Base-by-base conservation (phyloP, 2,888 invertebrate species). In the Baccha elongata region DNA sequence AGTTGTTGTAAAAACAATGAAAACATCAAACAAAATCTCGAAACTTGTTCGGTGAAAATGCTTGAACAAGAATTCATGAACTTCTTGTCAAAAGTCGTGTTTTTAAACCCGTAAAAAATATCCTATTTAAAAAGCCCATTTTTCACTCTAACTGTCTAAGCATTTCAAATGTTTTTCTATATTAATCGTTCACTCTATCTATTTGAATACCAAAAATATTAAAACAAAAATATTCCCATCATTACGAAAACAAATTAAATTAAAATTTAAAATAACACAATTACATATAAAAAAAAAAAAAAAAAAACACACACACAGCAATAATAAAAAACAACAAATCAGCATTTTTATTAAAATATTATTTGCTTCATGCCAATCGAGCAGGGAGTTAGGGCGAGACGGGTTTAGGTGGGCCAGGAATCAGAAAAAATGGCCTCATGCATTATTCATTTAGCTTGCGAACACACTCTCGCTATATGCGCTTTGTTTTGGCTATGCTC, bases 261-360 rank as follows among this genome's bases (percentile, higher is more conserved):
- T 84, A 76, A 84, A 79, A 60, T 79, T 84, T 84, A 84, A 79
- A 84, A 74, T 65, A 79, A 60, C 73, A 60, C 73, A 75, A 64
- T 69, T 69, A 79, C 32, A 42, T 44, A 68, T 67, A 58, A 44
- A 42, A 42, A 6, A 40, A 40, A 40, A 40, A 40, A 13, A n/a
- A 15, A 46, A 32, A 32, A 32, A 23, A 23, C 23, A 52, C 23
- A 5, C 42, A 19, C 8, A 8, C 55, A 48, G 6, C 55, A 50
- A 7, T 23, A 21, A 37, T 11, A 69, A 50, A 48, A 32, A 32
- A 78, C 26, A 73, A 69, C 69, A 79, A 68, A 84, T 79, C 73
- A 74, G 65, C 69, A 74, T 83, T 83, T 73, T 68, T 68, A 83
- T 73, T 68, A 72, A 68, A 78, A 58, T 83, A 78, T 69, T 72